Percentiles rank a stretch among this genome's conserved stretches.
Conservation (phyloP, 2,797 vertebrate species). For the Argya squamiceps region DNA sequence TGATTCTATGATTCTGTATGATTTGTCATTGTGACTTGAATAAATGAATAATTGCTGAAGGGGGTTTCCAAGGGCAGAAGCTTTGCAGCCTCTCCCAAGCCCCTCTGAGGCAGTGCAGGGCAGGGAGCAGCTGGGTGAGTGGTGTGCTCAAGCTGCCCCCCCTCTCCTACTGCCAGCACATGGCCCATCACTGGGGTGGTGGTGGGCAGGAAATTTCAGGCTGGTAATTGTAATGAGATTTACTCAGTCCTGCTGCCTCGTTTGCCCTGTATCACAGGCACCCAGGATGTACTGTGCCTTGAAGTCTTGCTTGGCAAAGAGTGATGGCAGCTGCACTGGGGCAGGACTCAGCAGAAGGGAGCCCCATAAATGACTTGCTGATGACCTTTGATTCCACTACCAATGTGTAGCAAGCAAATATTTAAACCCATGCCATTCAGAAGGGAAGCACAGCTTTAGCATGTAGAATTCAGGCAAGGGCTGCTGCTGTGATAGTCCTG, state of each 20-base stretch:
- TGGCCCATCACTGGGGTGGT: neutral
- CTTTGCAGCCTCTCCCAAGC: neutral
- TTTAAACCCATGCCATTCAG: neutral
- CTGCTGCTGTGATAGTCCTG: neutral
- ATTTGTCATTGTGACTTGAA: neutral
- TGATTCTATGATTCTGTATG: neutral
- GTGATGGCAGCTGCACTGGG: neutral
- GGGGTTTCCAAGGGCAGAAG: neutral
- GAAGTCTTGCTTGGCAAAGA: neutral
- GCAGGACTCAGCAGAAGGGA: neutral
- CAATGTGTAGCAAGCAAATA: constrained; percentile 36
- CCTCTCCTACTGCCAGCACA: neutral
- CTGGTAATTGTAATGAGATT: neutral
- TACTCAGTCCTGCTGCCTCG: accelerated
- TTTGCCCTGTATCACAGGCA: neutral
- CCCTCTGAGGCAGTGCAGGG: accelerated
- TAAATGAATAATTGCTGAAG: neutral
- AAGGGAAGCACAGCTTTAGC: neutral
- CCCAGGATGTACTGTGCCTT: accelerated
- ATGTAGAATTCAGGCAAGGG: neutral
- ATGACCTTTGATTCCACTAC: neutral
- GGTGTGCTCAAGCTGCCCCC: accelerated
- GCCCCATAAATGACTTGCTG: neutral
- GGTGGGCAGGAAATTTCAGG: neutral
- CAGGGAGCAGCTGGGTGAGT: accelerated